These are phyloP conservation scores for Brevimyrus niger DNA, from an alignment of 2,113 vertebrate species.

Conservation along the genomic window DNA sequence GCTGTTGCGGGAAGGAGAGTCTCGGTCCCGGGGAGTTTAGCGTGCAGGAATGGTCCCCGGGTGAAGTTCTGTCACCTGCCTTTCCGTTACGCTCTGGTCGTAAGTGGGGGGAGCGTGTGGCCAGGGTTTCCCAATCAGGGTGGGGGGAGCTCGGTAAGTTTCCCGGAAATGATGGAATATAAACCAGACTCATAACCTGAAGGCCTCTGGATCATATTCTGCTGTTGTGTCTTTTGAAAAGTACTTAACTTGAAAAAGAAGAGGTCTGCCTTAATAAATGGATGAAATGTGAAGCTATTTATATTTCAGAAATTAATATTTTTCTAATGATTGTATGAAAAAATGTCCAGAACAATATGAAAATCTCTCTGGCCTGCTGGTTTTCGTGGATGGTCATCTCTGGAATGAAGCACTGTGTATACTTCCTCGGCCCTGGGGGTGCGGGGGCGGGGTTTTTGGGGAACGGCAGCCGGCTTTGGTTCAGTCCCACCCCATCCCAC, in stretches of 20 bases:
- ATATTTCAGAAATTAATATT: background rate
- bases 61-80: background rate
- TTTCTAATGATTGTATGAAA: background rate
- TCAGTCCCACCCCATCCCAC: constrained; percentile 33
- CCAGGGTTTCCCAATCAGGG: background rate
- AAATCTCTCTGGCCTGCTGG: background rate
- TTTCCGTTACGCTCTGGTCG: background rate
- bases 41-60: background rate
- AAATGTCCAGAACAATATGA: background rate
- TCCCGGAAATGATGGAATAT: background rate
- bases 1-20: background rate
- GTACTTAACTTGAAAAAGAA: background rate
- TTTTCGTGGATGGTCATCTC: background rate
- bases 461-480: background rate
- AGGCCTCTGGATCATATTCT: background rate
- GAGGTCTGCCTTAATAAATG: background rate
- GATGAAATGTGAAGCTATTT: background rate
- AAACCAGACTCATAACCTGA: background rate
- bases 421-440: constrained; percentile 62
- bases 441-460: constrained; percentile 51
- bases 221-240: background rate
- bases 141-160: background rate
- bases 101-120: background rate
- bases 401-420: constrained; percentile 19
- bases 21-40: background rate